Base-by-base conservation (phyloP, 2,113 vertebrate genomes). In the Phodopus roborovskii region DNA sequence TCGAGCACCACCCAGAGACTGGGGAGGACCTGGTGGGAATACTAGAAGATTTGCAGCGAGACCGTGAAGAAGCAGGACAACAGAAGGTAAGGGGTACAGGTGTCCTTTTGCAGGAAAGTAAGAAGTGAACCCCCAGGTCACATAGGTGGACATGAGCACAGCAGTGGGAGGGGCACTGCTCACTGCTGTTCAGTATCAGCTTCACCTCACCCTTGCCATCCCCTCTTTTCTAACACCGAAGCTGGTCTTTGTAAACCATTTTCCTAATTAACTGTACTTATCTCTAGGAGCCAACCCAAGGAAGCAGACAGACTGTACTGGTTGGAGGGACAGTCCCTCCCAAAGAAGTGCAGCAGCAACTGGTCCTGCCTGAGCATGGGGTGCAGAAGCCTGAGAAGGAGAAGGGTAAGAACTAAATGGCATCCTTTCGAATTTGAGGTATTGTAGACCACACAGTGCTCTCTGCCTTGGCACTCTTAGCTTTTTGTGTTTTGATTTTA, bases 1-100 rank as follows among this genome's bases (percentile, higher is more conserved):
- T 13, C 56, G 70, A 92, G 68, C 92, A 60, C 1, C 88, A 33
- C 1, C 96, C 90, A 0, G 84, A 90, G 90, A 97, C n/a, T 0
- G 33, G 94, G n/a, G 95, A 97, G 19, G 92, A 94, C 4, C 20
- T 26, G 42, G 96, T 97, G 3, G 13, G 4, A 2, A 28, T 66
- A 8, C 82, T 97, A 73, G 93, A 97, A 60, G 89, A 91, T 42
- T 53, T 95, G 66, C 77, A 96, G 73, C 42, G 4, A 0, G 30
- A 92, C 15, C 58, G 15, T 48, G 81, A 70, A 84, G 60, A 79
- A 75, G 11, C n/a, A 33, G 88, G 3, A 81, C 88, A 45, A 10
- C 66, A 60, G 39, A 88, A 85, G 91, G 92, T 75, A 84, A 96
- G 94, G n/a, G 68, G 70, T 88, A 39, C 30, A 7, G 53, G 62